Evolutionary conservation across 2,113 vertebrate species (phyloP).

Genomic region (Apaloderma vittatum): DNA sequence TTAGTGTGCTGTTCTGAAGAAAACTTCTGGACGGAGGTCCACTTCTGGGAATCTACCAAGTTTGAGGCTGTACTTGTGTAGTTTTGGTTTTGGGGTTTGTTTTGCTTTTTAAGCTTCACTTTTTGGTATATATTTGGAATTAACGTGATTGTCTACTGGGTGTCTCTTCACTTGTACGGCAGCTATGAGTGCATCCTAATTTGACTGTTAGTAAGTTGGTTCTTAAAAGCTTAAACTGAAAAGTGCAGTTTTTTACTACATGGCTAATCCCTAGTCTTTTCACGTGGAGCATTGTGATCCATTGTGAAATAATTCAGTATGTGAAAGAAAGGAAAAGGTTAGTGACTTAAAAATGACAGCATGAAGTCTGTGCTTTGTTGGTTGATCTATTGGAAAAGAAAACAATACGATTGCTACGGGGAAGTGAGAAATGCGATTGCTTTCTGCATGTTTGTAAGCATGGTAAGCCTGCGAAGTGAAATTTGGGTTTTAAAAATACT

Average conservation of each 20-base stretch:
- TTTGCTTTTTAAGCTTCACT: neutral
- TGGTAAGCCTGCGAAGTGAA: slow-evolving; percentile 61
- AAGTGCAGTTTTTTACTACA: neutral
- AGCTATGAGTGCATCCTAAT: slow-evolving; percentile 47
- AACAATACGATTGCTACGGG: slow-evolving; percentile 22
- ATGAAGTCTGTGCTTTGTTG: slow-evolving; percentile 33
- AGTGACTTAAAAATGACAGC: neutral
- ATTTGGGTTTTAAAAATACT: slow-evolving; percentile 32
- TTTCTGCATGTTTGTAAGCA: slow-evolving; percentile 78
- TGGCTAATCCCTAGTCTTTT: slow-evolving; percentile 12
- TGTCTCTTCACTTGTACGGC: slow-evolving; percentile 64
- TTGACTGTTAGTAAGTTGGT: slow-evolving; percentile 19
- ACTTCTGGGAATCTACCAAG: neutral
- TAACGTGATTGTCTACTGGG: slow-evolving; percentile 38
- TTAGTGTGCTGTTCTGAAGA: neutral
- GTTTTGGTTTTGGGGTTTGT: neutral
- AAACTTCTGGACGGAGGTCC: neutral
- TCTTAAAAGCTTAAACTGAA: slow-evolving; percentile 21
- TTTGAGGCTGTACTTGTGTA: neutral
- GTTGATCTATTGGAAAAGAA: neutral
- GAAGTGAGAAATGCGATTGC: slow-evolving; percentile 35
- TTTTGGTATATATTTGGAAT: neutral
- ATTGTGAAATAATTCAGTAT: neutral
- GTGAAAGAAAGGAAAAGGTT: slow-evolving; percentile 22
- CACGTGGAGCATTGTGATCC: neutral